These are phyloP conservation scores for Megaptera novaeangliae DNA, from an alignment of 2,113 vertebrate genomes.

Conservation along the genomic window DNA sequence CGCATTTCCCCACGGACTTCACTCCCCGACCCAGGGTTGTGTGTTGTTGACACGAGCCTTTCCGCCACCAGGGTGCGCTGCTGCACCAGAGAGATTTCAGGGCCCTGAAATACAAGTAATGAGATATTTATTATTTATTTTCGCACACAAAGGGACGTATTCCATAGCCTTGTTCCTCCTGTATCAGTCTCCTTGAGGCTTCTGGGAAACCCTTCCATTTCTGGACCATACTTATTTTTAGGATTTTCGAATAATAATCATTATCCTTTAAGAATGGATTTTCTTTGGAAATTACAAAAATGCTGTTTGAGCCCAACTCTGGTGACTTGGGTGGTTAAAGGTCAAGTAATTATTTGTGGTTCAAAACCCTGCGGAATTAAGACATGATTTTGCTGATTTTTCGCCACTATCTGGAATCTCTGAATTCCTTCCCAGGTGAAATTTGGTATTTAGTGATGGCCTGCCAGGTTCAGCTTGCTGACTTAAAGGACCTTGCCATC, in stretches of 20 bases:
- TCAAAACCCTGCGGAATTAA: background rate
- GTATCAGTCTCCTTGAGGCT: background rate
- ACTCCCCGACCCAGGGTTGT: background rate
- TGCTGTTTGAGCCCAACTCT: background rate
- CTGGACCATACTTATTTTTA: background rate
- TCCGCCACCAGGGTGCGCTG: slow-evolving; percentile 24
- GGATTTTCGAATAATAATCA: background rate
- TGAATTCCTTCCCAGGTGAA: background rate
- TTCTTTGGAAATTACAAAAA: background rate
- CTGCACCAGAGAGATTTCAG: background rate
- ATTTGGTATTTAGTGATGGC: background rate
- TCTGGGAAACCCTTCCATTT: background rate
- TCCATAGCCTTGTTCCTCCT: background rate
- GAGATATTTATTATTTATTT: background rate
- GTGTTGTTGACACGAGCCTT: background rate
- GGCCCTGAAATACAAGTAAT: accelerated
- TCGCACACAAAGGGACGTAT: background rate
- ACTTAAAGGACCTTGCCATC: background rate
- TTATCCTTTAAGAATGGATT: background rate
- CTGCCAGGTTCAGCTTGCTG: background rate
- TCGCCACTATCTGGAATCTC: background rate
- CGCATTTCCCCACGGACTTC: background rate
- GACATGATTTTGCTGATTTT: background rate
- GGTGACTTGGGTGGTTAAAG: background rate
- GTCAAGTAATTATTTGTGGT: background rate